Conservation (phyloP, 1,140 invertebrate species). For the Anoplophora glabripennis region DNA sequence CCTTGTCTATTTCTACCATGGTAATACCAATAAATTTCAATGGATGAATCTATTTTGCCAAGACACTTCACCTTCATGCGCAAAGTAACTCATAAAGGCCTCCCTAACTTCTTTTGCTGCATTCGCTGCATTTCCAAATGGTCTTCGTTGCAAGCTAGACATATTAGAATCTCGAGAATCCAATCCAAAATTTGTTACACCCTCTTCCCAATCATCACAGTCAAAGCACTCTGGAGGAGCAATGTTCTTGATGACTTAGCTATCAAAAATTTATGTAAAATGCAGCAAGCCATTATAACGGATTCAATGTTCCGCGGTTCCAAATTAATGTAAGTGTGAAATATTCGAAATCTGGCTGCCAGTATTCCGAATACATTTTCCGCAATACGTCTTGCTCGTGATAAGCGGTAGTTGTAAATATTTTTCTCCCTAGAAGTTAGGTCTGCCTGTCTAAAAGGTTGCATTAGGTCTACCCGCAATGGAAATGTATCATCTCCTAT, state of each 20-base stretch:
- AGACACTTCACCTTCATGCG: conserved; percentile 5
- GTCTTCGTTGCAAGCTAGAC: neutral
- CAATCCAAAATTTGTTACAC: neutral
- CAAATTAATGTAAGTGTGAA: conserved; percentile 9
- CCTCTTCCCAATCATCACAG: neutral
- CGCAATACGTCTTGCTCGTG: neutral
- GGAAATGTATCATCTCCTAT: conserved; percentile 50
- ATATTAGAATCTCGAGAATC: neutral
- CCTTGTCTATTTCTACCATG: too few relatives aligned
- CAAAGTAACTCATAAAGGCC: conserved; percentile 11
- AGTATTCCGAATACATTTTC: conserved; percentile 9
- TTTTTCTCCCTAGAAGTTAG: conserved; percentile 7
- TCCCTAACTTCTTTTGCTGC: conserved; percentile 7
- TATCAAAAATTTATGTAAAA: conserved; percentile 12
- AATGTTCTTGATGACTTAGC: conserved; percentile 1
- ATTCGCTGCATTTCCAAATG: conserved; percentile 3
- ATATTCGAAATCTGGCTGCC: conserved; percentile 11
- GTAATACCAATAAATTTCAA: too few relatives aligned
- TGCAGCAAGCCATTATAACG: conserved; percentile 5
- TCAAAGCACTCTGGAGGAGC: neutral
- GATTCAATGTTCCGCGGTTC: conserved; percentile 3
- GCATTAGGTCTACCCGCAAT: conserved; percentile 43
- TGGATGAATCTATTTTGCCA: too few relatives aligned
- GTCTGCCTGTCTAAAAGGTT: conserved; percentile 39
- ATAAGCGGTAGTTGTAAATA: conserved; percentile 15